Evolutionary conservation across 2,797 vertebrate genomes (phyloP).

Genomic region (Zalophus californianus): DNA sequence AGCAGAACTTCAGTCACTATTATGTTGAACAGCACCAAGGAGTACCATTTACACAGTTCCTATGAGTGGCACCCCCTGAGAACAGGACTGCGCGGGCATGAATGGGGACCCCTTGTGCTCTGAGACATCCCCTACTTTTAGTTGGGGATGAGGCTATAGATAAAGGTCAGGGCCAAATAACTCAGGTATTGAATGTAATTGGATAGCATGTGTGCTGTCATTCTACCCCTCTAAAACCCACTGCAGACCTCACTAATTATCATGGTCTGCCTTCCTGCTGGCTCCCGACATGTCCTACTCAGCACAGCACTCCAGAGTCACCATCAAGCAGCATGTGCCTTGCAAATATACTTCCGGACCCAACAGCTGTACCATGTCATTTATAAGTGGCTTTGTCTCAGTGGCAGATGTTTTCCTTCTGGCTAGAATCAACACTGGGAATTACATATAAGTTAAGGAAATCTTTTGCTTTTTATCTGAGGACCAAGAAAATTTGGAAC

Average conservation of each 20-base stretch:
- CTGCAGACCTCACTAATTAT: background rate
- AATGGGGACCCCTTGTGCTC: background rate
- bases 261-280: background rate
- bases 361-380: background rate
- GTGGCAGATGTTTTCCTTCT: background rate
- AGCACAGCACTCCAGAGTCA: background rate
- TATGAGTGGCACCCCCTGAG: background rate
- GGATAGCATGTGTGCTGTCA: background rate
- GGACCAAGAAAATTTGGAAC: constrained; percentile 9
- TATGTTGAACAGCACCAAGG: background rate
- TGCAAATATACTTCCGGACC: background rate
- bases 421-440: background rate
- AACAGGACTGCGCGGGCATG: background rate
- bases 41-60: background rate
- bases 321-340: background rate
- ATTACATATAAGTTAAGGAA: background rate
- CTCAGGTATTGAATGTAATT: background rate
- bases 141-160: background rate
- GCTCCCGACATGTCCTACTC: background rate
- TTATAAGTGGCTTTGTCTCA: background rate
- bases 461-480: constrained; percentile 8
- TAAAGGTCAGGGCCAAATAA: background rate
- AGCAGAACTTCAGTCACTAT: background rate
- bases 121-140: background rate
- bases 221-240: background rate